Evolutionary conservation across 2,888 invertebrate genomes (phyloP), one percentile per base, ranked within the genome.

Genomic region (Lamellibrachia satsuma): DNA sequence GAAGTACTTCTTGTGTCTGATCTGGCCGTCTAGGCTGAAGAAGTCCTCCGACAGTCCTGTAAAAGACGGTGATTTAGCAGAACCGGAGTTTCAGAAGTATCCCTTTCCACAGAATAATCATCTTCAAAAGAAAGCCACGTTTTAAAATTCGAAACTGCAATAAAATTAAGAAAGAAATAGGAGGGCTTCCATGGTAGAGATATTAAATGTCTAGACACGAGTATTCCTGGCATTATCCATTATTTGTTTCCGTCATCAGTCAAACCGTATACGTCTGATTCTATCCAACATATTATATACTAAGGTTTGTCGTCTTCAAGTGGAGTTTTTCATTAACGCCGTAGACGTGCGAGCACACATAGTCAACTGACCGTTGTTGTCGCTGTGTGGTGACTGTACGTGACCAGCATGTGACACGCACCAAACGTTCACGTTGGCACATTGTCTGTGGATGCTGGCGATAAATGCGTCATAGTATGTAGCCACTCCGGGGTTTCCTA

Each of bases 401-500:
- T 98, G 99, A 52, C 99, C 99, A 94, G 98, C 97, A 96, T 98
- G 98, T 92, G 98, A 98, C 93, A 99, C 97, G 75, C 98, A 97
- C 98, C 98, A 98, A 3, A 99, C 97, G 8, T 98, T 98, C 93
- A 98, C 97, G 60, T 97, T 96, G 93, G 97, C 97, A 60, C 98
- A 97, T 92, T 97, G 97, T 93, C 97, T 96, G 96, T 98, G 97
- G 7, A 99, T 95, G 57, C 97, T 97, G 91, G 97, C 97, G 94
- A 98, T 97, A 96, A 99, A 99, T 94, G 97, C 97, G 75, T 97
- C 97, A 95, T 99, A 99, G 96, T 98, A 99, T 93, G 97, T 97
- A 0, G 98, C 97, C 52, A 98, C 96, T 2, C 99, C 99, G 9
- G 99, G 99, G 97, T 99, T 99, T 57, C 99, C 97, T 97, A 94